Evolutionary conservation across 2,888 invertebrate species (phyloP), one percentile per base, ranked within the genome.

Genomic region (Anagyrus pseudococci): DNA sequence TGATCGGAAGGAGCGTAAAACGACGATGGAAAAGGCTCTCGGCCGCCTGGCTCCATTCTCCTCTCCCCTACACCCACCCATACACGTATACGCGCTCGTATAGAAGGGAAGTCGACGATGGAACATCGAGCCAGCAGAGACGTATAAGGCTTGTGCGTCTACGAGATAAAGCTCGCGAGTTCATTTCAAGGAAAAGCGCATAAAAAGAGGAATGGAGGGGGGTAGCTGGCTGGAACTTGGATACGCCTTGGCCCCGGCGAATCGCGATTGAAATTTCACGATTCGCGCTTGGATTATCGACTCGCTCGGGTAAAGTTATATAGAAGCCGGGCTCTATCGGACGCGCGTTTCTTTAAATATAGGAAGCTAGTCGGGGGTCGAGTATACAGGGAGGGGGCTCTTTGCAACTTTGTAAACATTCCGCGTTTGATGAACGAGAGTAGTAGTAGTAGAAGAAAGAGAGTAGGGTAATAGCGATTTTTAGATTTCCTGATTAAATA

Each of bases 241-340:
- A 23, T 25, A 22, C 46, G 3, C 33, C n/a, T 25, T 19, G 15
- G 20, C 37, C n/a, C 29, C 25, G 23, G 44, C 37, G 58, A 41
- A 41, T 63, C 49, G 53, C 57, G 49, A 67, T 64, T 67, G 67
- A 67, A 67, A 64, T 61, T 61, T 64, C 44, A 56, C 54, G 66
- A 63, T 54, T 56, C 44, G 47, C 25, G 25, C 49, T 43, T 52
- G 69, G 70, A 71, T 73, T 71, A 73, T 72, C 68, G 72, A 71
- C 69, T 7, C 29, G 4, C 29, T 29, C 10, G 29, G 19, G 6
- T 17, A 50, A 47, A 49, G 26, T n/a, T n/a, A n/a, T 49, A 15
- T 8, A 8, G 19, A 50, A 50, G 3, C 8, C 22, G n/a, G n/a
- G n/a, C n/a, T n/a, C n/a, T n/a, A n/a, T n/a, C n/a, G 33, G 10